phyloP scores from a whole-genome alignment of 1,140 invertebrate species.

The Latrodectus geometricus region DNA sequence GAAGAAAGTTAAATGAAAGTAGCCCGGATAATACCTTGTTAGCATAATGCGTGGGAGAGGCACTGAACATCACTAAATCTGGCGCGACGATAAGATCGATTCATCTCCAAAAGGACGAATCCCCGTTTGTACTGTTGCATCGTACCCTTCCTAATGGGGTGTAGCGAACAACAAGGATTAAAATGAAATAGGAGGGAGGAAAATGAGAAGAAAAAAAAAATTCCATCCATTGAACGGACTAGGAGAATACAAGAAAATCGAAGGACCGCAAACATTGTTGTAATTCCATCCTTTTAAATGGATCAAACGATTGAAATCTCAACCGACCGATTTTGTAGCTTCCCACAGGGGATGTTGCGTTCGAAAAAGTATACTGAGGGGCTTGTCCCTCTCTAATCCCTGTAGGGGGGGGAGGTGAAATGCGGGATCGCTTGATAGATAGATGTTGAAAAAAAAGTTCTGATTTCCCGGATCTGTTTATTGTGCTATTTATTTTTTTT shows the following conservation, averaged over 20 bases:
- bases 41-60: neutral
- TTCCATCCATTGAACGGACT: neutral
- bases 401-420: neutral
- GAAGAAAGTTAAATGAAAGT: neutral
- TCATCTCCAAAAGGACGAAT: slow-evolving; percentile 10
- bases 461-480: neutral
- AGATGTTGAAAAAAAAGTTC: neutral
- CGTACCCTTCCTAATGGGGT: neutral
- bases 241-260: neutral
- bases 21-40: slow-evolving; percentile 29
- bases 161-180: neutral
- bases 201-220: neutral
- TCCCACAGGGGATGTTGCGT: slow-evolving; percentile 30
- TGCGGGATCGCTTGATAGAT: neutral
- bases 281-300: slow-evolving; percentile 45
- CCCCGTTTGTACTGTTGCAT: neutral
- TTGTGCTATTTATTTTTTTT: neutral
- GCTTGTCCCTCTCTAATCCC: slow-evolving; percentile 1
- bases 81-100: slow-evolving; percentile 23
- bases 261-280: slow-evolving; percentile 44
- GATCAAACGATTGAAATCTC: slow-evolving; percentile 41
- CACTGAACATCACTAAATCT: neutral
- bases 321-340: slow-evolving; percentile 24
- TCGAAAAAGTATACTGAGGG: slow-evolving; percentile 6
- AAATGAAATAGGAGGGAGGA: neutral